Base-by-base conservation (phyloP, 2,888 invertebrate species). In the Rutpela maculata region DNA sequence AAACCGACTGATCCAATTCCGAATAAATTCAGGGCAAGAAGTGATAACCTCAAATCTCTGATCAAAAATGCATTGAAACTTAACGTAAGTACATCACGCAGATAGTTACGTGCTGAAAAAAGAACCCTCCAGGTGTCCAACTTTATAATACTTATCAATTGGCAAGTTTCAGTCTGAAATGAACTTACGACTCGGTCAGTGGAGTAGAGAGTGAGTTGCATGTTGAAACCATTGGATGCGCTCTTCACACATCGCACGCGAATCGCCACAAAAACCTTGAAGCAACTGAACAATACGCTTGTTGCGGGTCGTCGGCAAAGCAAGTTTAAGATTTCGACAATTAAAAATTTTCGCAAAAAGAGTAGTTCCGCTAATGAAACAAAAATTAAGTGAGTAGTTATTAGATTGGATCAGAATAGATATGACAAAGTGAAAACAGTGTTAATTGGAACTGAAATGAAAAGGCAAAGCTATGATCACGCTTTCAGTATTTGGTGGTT, bases 131-230 rank as follows among this genome's bases (percentile, higher is more conserved):
- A 26, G 31, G 57, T 38, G 69, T 70, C 22, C 68, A 57, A 19
- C 35, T 55, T 19, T 12, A 26, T 9, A 38, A 56, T 62, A 68
- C 26, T 63, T 38, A 74, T 68, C 77, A 77, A 74, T 74, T 74
- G 77, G 71, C 75, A 56, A 56, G 69, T 75, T 75, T 75, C 73
- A 74, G 78, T 76, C 76, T 78, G 81, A 74, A 74, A 65, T 57
- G 60, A 60, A 70, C 71, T 55, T 62, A 69, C 73, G 82, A 84
- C 86, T 84, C 86, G 86, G 87, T 87, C 86, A 87, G 81, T 85
- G 86, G 85, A 86, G 85, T 86, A 85, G 86, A 87, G 86, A 86
- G 86, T 84, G 85, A 87, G 84, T 80, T 55, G 67, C 67, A 63
- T 43, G 35, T 31, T 17, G 18, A 38, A 19, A 18, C 38, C 18